Evolutionary conservation across 2,888 invertebrate genomes (phyloP).

Genomic region (Stenichneumon culpator): DNA sequence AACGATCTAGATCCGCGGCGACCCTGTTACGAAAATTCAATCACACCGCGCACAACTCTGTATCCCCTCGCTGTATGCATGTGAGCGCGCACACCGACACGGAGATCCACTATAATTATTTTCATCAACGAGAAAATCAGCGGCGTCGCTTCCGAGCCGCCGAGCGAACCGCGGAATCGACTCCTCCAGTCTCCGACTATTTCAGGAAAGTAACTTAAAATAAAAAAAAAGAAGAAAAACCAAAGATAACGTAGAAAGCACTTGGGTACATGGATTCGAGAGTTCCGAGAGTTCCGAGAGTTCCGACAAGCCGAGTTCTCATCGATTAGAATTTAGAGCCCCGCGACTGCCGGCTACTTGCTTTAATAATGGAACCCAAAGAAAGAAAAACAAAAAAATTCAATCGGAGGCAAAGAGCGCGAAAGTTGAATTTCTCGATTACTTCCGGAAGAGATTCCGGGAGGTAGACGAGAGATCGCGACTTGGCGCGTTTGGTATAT

Average conservation of each 20-base stretch:
- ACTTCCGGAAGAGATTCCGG: conserved; percentile 39
- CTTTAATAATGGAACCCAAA: conserved; percentile 20
- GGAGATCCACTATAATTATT: conserved; percentile 41
- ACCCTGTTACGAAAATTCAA: conserved; percentile 63
- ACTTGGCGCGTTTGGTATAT: conserved; percentile 7
- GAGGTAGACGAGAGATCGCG: conserved; percentile 3
- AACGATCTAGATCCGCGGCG: conserved; percentile 46
- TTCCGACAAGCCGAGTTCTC: neutral
- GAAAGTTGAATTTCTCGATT: conserved; percentile 60
- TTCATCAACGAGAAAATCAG: conserved; percentile 41
- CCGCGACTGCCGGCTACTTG: neutral
- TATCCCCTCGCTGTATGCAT: neutral
- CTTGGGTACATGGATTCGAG: neutral
- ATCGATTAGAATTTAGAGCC: conserved; percentile 27
- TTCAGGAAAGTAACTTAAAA: conserved; percentile 25
- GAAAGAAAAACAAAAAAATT: neutral
- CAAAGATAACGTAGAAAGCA: neutral
- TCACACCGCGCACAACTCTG: conserved; percentile 21
- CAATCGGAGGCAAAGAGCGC: conserved; percentile 27
- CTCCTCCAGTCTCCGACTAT: neutral
- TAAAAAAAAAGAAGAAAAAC: neutral
- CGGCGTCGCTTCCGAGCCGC: conserved; percentile 24
- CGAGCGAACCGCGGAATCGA: conserved; percentile 8
- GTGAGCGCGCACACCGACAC: neutral
- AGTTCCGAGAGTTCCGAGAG: conserved; percentile 2